phyloP scores from a whole-genome alignment of 2,888 invertebrate genomes.

The Ochropleura plecta region DNA sequence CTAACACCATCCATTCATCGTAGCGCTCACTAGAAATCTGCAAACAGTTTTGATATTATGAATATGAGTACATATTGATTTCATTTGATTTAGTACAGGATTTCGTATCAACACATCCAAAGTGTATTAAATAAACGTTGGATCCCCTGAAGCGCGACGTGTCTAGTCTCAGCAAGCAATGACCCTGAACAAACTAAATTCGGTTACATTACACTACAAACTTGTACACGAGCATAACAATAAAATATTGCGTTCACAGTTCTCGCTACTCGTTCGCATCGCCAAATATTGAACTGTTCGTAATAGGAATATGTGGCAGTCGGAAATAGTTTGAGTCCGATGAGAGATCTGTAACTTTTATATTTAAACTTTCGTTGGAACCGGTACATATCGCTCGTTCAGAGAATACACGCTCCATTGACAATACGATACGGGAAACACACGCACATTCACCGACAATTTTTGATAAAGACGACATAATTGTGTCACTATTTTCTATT shows the following conservation, averaged over 20 bases:
- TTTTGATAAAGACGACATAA: background rate
- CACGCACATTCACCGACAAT: background rate
- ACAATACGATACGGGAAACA: slow-evolving; percentile 9
- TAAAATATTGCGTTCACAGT: slow-evolving; percentile 17
- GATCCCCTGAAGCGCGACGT: background rate
- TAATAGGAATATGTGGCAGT: slow-evolving; percentile 24
- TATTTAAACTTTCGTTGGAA: slow-evolving; percentile 46
- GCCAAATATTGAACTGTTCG: slow-evolving; percentile 38
- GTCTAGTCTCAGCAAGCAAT: slow-evolving; percentile 3
- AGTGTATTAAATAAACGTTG: slow-evolving; percentile 18
- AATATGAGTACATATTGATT: slow-evolving; percentile 13
- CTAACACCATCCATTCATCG: background rate
- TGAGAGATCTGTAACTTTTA: slow-evolving; percentile 41
- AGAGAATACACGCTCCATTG: slow-evolving; percentile 15
- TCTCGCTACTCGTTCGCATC: background rate
- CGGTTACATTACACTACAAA: slow-evolving; percentile 11
- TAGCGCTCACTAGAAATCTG: slow-evolving; percentile 8
- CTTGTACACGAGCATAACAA: slow-evolving; percentile 15
- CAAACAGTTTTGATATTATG: background rate
- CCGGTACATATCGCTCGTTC: slow-evolving; percentile 8
- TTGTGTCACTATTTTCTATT: slow-evolving; percentile 8
- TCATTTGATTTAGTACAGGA: background rate
- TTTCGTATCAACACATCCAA: slow-evolving; percentile 9
- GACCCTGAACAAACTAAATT: slow-evolving; percentile 28
- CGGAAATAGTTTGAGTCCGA: slow-evolving; percentile 32